These are phyloP conservation scores for Atractosteus spatula DNA, from an alignment of 2,113 vertebrate species.

Conservation along the genomic window DNA sequence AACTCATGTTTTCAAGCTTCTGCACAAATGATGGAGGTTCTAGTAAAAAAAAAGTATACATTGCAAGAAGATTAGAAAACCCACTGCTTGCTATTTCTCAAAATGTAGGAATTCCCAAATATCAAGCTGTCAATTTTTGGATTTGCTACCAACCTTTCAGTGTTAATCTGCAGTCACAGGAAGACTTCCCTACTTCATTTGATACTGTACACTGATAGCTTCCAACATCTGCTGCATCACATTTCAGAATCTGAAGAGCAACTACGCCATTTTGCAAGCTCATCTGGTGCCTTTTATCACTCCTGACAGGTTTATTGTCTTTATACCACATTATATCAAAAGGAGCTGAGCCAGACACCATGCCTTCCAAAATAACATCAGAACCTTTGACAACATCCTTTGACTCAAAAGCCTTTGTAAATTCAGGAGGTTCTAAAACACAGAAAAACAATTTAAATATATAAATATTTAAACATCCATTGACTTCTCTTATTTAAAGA, in stretches of 20 bases:
- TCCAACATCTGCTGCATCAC: conserved; percentile 79
- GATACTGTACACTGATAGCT: conserved; percentile 86
- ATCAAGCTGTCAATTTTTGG: not conserved
- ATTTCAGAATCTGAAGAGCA: conserved; percentile 81
- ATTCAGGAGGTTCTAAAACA: conserved; percentile 82
- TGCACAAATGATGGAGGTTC: conserved; percentile 87
- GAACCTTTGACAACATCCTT: conserved; percentile 89
- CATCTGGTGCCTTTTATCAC: conserved; percentile 86
- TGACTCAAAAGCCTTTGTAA: conserved; percentile 83
- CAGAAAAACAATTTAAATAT: conserved; percentile 38
- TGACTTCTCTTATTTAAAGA: not conserved
- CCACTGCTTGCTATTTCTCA: not conserved
- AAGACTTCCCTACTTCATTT: conserved; percentile 84
- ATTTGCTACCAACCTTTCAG: conserved; percentile 85
- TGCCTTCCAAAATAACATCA: conserved; percentile 82
- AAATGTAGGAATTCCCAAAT: conserved; percentile 11
- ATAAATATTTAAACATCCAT: not conserved
- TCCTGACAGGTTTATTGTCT: conserved; percentile 79
- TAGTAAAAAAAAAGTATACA: conserved; percentile 55
- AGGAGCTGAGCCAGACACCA: conserved; percentile 83
- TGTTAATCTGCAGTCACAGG: conserved; percentile 77
- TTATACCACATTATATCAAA: conserved; percentile 89
- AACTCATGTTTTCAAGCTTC: conserved; percentile 85
- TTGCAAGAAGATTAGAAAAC: not conserved
- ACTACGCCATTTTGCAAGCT: conserved; percentile 76